Evolutionary conservation across 2,113 vertebrate species (phyloP), one percentile per base, ranked within the genome.

Genomic region (Callionymus lyra): DNA sequence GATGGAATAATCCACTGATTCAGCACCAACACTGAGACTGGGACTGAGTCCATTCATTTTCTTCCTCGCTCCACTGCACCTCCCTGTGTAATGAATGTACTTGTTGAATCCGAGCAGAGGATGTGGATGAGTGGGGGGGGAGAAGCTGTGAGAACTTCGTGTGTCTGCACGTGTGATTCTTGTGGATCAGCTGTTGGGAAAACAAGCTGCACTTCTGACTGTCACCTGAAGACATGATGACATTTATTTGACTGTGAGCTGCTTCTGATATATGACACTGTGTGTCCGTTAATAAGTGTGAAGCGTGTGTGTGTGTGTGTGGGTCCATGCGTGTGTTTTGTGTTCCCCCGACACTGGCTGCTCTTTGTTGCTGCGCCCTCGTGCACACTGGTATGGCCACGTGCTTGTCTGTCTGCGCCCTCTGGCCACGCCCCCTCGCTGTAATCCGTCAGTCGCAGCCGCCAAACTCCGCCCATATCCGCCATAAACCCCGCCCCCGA

Each of bases 331-430:
- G 68, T 36, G 42, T 77, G 80, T 70, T 77, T 59, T 61, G 56
- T 68, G 75, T 50, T 51, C 59, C 54, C 52, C 53, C 52, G 45
- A 64, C 63, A 77, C 77, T 74, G 69, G 53, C 59, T 76, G 76
- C 47, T 72, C 78, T 80, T 82, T 84, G 79, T 80, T 72, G 77
- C 64, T 79, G 78, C 76, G 70, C 63, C 68, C 79, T 80, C 72
- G 66, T 80, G 79, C 79, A 76, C 70, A 75, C 50, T 50, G 59
- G 46, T 34, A 48, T 49, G 45, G 68, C 80, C 82, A 82, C 79
- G 80, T 82, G 82, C 67, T 65, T 50, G 31, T 58, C 53, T 63
- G 74, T 75, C 72, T 65, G 67, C 57, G 16, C 52, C 46, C 12
- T 41, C 35, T 65, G 54, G 44, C 52, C 65, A 50, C 57, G 16